These are phyloP conservation scores for Drosophila melanogaster DNA, from an alignment of 1,140 invertebrate genomes.

Conservation along the genomic window DNA sequence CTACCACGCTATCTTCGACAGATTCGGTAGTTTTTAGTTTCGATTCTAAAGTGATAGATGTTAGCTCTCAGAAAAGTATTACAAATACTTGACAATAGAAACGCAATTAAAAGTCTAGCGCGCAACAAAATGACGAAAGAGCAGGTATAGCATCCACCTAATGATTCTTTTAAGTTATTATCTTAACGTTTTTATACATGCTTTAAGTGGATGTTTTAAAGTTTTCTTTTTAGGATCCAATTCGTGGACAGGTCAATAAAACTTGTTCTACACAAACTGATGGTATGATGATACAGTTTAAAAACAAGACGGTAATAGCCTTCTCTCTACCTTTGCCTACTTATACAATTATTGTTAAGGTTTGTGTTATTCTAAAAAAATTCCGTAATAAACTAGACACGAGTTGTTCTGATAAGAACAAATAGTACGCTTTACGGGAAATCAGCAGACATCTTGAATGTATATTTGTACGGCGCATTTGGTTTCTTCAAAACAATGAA, in stretches of 20 bases:
- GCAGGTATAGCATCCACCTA: conserved; percentile 27
- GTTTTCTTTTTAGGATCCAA: conserved; percentile 64
- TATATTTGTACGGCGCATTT: too few species aligned
- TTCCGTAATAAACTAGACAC: background rate
- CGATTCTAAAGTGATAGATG: conserved; percentile 44
- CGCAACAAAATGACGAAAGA: conserved; percentile 27
- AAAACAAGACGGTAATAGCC: too few species aligned
- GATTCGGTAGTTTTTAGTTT: conserved; percentile 45
- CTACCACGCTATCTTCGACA: conserved; percentile 6
- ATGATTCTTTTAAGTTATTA: conserved; percentile 60
- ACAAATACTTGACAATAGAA: conserved; percentile 61
- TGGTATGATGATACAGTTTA: background rate
- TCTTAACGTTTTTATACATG: conserved; percentile 48
- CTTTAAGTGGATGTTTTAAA: conserved; percentile 69
- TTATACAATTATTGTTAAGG: background rate
- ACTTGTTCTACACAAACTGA: conserved; percentile 53
- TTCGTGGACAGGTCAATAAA: conserved; percentile 65
- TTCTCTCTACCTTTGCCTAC: too few species aligned
- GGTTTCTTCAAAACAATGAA: background rate
- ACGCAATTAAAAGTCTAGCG: conserved; percentile 25
- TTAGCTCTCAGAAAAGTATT: conserved; percentile 60
- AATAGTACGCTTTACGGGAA: background rate
- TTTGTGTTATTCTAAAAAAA: background rate
- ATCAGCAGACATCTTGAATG: too few species aligned
- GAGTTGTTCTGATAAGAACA: background rate